Evolutionary conservation across 2,113 vertebrate genomes (phyloP), one percentile per base, ranked within the genome.

Genomic region (Dascyllus trimaculatus): DNA sequence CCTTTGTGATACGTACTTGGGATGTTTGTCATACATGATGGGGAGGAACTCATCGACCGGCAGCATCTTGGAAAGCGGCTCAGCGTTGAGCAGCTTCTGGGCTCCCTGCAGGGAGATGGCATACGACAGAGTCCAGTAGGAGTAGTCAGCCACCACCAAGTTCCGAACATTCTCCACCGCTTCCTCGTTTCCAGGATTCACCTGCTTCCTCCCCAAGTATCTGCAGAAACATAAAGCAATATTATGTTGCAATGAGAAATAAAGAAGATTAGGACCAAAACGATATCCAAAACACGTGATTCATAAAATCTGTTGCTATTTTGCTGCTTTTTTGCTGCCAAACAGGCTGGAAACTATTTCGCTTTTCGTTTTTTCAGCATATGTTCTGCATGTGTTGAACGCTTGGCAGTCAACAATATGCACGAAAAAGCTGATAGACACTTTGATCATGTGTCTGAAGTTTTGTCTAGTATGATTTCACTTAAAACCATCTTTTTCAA

Each of bases 11-110:
- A 91, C 96, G 73, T 90, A 99, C 98, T 98, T 99, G 80, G 97
- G 96, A 82, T 99, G 98, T 75, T 94, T 97, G 95, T 99, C 95
- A 0, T 97, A 99, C 98, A 99, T 99, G 92, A 99, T 95, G 89
- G 98, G 98, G 73, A 99, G 93, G 89, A 98, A 99, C 82, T 99
- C 98, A 0, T 99, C 97, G n/a, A 99, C 96, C 0, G 98, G 98
- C 67, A 99, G 93, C 96, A 99, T 99, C 88, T 97, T 97, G 80
- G 90, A 95, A 54, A 99, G 93, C 0, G 98, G 98, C 72, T 96
- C 90, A 0, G 96, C 95, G 0, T 96, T 96, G 69, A 99, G 86
- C 65, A 99, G 94, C 79, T 99, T 99, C 63, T 91, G 96, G 0
- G 98, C 98, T 0, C 98, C 98, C 0, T 93, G 95, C 59, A 69